Evolutionary conservation across 1,140 invertebrate genomes (phyloP).

Genomic region (Pseudomyrmex pallidus): DNA sequence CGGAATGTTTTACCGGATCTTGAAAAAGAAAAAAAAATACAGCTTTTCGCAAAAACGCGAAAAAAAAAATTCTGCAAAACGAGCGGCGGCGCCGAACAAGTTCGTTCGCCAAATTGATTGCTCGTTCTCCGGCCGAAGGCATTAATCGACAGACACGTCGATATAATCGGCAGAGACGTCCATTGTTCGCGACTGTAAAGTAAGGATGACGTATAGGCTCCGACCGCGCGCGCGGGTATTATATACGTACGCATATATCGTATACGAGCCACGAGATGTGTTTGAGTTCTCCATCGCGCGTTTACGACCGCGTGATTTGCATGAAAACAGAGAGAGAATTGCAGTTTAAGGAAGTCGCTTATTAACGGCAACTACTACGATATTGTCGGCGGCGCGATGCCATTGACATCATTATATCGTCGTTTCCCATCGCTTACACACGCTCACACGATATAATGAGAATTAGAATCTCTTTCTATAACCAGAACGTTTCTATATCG

Average conservation of each 20-base stretch:
- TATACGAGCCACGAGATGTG: background rate
- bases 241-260: background rate
- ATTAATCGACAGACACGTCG: conserved; percentile 12
- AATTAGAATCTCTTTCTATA: background rate
- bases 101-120: conserved; percentile 4
- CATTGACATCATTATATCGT: conserved; percentile 56
- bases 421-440: conserved; percentile 26
- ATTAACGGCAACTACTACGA: conserved; percentile 31
- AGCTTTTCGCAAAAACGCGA: background rate
- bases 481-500: conserved; percentile 2
- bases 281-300: conserved; percentile 12
- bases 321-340: conserved; percentile 49
- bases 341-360: conserved; percentile 41
- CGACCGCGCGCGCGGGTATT: background rate
- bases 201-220: conserved; percentile 50
- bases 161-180: conserved; percentile 25
- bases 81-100: background rate
- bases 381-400: conserved; percentile 48
- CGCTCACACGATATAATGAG: conserved; percentile 2
- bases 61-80: background rate
- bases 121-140: background rate
- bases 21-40: background rate
- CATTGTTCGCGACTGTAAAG: conserved; percentile 58
- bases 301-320: conserved; percentile 46
- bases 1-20: background rate